phyloP scores from a whole-genome alignment of 1,140 invertebrate genomes.

The Drosophila mojavensis region DNA sequence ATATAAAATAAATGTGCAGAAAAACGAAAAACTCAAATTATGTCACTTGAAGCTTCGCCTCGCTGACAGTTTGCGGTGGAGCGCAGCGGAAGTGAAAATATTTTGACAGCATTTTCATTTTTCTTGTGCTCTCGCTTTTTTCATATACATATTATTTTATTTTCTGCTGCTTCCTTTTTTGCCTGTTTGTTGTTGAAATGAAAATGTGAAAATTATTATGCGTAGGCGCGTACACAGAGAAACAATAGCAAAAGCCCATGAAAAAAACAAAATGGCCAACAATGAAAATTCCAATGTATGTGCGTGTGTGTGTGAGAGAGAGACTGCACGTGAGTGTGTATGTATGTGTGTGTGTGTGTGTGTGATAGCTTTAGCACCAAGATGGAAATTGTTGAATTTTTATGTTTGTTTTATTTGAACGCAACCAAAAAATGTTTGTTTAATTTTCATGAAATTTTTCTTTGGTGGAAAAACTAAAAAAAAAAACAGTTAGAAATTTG shows the following conservation, averaged over 20 bases:
- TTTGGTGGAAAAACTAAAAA: not conserved
- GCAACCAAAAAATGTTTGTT: slow-evolving; percentile 26
- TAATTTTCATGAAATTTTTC: slow-evolving; percentile 31
- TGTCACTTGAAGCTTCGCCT: slow-evolving; percentile 47
- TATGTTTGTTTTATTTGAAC: slow-evolving; percentile 27
- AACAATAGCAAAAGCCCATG: slow-evolving; percentile 43
- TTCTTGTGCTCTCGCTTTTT: slow-evolving; percentile 2
- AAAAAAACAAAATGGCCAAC: slow-evolving; percentile 73
- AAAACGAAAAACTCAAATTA: slow-evolving; percentile 38
- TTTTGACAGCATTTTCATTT: slow-evolving; percentile 61
- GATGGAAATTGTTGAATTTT: slow-evolving; percentile 40
- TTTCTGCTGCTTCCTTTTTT: slow-evolving; percentile 1
- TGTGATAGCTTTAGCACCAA: slow-evolving; percentile 56
- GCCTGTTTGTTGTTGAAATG: slow-evolving; percentile 40
- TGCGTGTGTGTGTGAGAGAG: slow-evolving; percentile 15
- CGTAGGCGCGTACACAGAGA: slow-evolving; percentile 57
- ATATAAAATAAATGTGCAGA: slow-evolving; percentile 45
- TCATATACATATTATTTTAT: slow-evolving; percentile 15
- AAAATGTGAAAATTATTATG: slow-evolving; percentile 73
- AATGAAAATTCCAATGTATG: slow-evolving; percentile 38
- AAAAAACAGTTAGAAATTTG: slow-evolving; percentile 43
- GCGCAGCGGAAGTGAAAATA: slow-evolving; percentile 70
- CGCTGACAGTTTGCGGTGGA: slow-evolving; percentile 50
- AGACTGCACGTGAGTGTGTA: slow-evolving; percentile 5
- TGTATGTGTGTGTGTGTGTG: slow-evolving; percentile 22